Percentiles rank a stretch among this genome's conserved stretches.
Evolutionary conservation across 2,797 vertebrate genomes (phyloP).

Genomic region (Heliangelus exortis): DNA sequence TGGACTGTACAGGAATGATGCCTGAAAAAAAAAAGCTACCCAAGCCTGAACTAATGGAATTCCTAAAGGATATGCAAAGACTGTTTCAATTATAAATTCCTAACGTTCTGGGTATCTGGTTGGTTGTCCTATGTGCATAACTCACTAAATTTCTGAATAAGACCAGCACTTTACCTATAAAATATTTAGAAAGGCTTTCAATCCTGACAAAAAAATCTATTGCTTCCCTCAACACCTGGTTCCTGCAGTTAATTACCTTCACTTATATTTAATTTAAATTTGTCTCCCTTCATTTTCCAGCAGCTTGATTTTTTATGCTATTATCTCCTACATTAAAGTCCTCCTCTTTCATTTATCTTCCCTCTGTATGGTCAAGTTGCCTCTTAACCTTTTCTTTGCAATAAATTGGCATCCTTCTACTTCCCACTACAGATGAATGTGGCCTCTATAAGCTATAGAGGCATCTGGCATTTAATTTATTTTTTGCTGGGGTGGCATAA

Average conservation of each 20-base stretch:
- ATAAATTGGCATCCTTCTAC: background rate
- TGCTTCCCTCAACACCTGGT: background rate
- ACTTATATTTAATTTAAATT: constrained; percentile 26
- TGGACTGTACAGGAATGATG: constrained; percentile 15
- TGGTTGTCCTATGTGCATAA: background rate
- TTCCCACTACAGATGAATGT: background rate
- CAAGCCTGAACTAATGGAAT: constrained; percentile 27
- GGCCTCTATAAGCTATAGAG: background rate
- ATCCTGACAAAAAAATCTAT: background rate
- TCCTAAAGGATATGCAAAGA: constrained; percentile 20
- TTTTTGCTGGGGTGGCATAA: background rate
- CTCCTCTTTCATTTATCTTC: background rate
- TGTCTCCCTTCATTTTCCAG: background rate
- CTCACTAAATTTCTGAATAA: constrained; percentile 10
- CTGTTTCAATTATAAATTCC: constrained; percentile 1
- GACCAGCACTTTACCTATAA: constrained; percentile 1
- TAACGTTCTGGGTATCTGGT: background rate
- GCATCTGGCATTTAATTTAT: background rate
- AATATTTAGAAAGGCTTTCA: constrained; percentile 34
- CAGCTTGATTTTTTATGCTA: background rate
- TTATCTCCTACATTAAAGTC: background rate
- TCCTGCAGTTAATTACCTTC: constrained; percentile 7
- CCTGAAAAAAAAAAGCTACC: background rate
- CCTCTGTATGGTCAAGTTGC: background rate
- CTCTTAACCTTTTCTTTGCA: background rate